Evolutionary conservation across 2,113 vertebrate genomes (phyloP).

Genomic region (Campylomormyrus numenius): DNA sequence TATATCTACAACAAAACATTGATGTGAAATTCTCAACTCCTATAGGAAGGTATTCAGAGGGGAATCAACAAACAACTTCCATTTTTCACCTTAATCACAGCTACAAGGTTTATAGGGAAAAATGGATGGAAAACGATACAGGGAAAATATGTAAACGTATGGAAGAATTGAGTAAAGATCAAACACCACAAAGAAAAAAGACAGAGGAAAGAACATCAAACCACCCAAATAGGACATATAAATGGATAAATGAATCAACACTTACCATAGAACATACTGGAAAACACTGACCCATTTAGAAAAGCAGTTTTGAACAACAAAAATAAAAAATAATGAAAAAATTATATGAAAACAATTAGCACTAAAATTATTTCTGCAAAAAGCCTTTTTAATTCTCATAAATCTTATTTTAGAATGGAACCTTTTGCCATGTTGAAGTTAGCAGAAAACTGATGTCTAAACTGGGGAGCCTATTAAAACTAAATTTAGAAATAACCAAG

Average conservation of each 20-base stretch:
- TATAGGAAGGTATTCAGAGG: not conserved
- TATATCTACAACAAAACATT: not conserved
- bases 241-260: constrained; percentile 37
- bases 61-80: not conserved
- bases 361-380: constrained; percentile 12
- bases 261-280: constrained; percentile 55
- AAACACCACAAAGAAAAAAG: constrained; percentile 37
- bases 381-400: not conserved
- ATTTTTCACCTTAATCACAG: not conserved
- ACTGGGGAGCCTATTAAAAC: not conserved
- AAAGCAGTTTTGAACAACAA: constrained; percentile 44
- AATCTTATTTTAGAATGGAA: not conserved
- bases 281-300: constrained; percentile 53
- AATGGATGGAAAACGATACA: constrained; percentile 45
- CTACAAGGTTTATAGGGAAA: constrained; percentile 31
- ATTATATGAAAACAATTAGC: constrained; percentile 25
- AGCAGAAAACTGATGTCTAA: not conserved
- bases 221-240: constrained; percentile 45
- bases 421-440: not conserved
- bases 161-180: constrained; percentile 42
- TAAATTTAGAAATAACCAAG: not conserved
- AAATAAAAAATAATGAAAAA: constrained; percentile 28
- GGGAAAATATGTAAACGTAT: constrained; percentile 7
- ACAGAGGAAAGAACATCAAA: constrained; percentile 27
- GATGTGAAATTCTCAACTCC: not conserved